A percentile compares a stretch with the other conserved stretches of the same genome.
phyloP scores from a whole-genome alignment of 1,140 invertebrate genomes.

The Trypoxylus dichotomus region DNA sequence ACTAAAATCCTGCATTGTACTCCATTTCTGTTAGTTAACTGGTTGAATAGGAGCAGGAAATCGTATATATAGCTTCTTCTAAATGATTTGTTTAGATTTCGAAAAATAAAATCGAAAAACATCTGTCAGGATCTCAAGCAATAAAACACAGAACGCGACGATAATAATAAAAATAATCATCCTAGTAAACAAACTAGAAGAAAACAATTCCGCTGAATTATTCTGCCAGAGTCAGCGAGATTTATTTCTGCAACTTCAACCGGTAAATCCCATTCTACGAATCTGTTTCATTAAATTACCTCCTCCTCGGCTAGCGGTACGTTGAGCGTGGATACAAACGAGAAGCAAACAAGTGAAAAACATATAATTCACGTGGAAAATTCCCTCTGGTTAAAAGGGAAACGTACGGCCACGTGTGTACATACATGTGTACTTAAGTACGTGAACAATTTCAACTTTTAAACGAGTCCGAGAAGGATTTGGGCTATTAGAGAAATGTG shows the following conservation, averaged over 20 bases:
- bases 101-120: no score
- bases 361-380: background rate
- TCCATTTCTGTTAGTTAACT: no score
- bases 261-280: background rate
- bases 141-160: no score
- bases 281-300: background rate
- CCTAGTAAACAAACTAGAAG: background rate
- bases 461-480: background rate
- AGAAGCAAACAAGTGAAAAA: background rate
- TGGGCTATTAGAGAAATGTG: background rate
- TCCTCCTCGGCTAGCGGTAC: background rate
- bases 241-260: background rate
- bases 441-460: background rate
- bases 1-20: no score
- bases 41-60: no score
- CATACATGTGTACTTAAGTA: background rate
- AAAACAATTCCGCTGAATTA: background rate
- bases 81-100: no score
- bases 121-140: no score
- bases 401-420: background rate
- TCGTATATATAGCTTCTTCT: no score
- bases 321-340: background rate
- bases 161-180: no score
- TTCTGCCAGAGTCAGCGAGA: background rate
- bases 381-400: background rate